Conservation (phyloP, 2,888 invertebrate species). For the Homarus gammarus region DNA sequence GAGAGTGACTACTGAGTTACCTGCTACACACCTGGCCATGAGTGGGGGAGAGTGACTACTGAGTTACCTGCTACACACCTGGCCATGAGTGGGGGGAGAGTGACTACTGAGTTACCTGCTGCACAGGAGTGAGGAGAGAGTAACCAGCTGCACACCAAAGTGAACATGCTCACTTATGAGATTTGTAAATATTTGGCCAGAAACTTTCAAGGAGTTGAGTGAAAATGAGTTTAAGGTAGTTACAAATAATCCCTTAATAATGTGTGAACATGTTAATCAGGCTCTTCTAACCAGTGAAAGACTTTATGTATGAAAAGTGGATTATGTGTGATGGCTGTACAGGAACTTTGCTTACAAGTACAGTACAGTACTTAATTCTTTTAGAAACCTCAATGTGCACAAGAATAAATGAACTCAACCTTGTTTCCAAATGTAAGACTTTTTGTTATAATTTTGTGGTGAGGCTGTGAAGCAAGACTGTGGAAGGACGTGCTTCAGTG, state of each 20-base stretch:
- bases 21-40: not conserved
- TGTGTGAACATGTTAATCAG: not conserved
- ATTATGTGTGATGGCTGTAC: not conserved
- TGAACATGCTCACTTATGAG: too few species aligned
- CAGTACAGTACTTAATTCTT: not conserved
- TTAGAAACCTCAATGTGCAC: not conserved
- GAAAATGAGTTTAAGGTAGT: too few species aligned
- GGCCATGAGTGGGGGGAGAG: not conserved
- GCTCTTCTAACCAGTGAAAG: not conserved
- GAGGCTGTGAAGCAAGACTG: slow-evolving; percentile 32
- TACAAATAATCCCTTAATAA: not conserved
- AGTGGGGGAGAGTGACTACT: not conserved
- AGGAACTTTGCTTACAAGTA: not conserved
- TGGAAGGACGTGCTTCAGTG: slow-evolving; percentile 1
- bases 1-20: not conserved
- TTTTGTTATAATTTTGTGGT: not conserved
- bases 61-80: not conserved
- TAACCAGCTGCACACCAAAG: too few species aligned
- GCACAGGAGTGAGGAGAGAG: too few species aligned
- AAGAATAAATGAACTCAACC: not conserved
- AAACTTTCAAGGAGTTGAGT: too few species aligned
- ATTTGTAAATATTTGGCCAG: too few species aligned
- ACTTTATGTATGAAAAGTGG: not conserved
- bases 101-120: not conserved
- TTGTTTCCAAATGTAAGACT: not conserved